Conservation (phyloP, 2,113 vertebrate species). For the Calcarius ornatus region DNA sequence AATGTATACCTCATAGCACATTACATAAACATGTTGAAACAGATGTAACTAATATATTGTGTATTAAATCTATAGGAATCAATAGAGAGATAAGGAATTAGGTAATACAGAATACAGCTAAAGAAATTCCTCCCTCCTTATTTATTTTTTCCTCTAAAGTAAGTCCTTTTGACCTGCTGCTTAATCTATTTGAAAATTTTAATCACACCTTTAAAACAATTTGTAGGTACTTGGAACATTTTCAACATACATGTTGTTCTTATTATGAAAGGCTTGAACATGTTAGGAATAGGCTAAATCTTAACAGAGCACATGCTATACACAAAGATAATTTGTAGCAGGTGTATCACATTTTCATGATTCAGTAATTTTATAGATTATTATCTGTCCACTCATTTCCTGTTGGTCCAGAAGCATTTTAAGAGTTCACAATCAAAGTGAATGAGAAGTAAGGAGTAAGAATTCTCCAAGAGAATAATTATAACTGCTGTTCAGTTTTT, state of each 20-base stretch:
- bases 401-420: slow-evolving; percentile 35
- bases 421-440: background rate
- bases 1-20: background rate
- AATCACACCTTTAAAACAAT: slow-evolving; percentile 59
- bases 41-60: slow-evolving; percentile 29
- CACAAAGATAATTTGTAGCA: slow-evolving; percentile 65
- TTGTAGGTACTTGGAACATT: slow-evolving; percentile 63
- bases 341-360: slow-evolving; percentile 60
- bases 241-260: slow-evolving; percentile 68
- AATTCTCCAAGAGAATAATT: slow-evolving; percentile 34
- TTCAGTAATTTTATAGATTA: slow-evolving; percentile 60
- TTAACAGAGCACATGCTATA: slow-evolving; percentile 51
- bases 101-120: slow-evolving; percentile 4
- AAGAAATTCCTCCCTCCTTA: slow-evolving; percentile 22
- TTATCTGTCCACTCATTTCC: slow-evolving; percentile 57
- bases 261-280: slow-evolving; percentile 65
- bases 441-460: background rate
- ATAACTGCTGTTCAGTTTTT: slow-evolving; percentile 24
- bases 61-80: slow-evolving; percentile 31
- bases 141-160: slow-evolving; percentile 47
- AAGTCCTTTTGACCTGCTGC: slow-evolving; percentile 50
- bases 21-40: background rate
- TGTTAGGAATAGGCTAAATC: slow-evolving; percentile 45
- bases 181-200: slow-evolving; percentile 60
- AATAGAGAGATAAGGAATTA: slow-evolving; percentile 29